Evolutionary conservation across 2,888 invertebrate genomes (phyloP).

Genomic region (Drosophila longiperda): DNA sequence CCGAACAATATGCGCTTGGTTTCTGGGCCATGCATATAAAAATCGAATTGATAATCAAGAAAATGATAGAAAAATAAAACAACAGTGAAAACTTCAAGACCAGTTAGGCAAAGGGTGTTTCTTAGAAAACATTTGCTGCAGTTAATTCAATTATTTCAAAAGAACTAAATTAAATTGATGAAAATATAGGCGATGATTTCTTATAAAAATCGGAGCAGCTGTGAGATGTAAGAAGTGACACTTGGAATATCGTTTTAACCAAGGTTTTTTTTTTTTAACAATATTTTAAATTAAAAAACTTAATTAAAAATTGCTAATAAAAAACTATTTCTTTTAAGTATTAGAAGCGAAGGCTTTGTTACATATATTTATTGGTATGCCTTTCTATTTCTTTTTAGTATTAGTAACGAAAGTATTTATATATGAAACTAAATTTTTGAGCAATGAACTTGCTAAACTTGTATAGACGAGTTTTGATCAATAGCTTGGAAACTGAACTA

Average conservation of each 20-base stretch:
- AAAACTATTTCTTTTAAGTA: neutral
- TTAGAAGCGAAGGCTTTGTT: neutral
- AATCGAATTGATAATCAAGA: constrained; percentile 55
- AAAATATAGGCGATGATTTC: neutral
- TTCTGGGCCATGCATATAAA: constrained; percentile 21
- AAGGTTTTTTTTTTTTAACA: accelerated
- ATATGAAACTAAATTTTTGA: neutral
- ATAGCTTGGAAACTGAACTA: neutral
- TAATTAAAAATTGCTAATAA: neutral
- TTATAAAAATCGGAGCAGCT: neutral
- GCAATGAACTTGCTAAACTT: neutral
- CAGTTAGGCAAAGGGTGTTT: neutral
- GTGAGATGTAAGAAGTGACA: neutral
- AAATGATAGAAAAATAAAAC: constrained; percentile 37
- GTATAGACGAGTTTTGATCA: neutral
- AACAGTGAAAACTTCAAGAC: neutral
- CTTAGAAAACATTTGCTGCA: neutral
- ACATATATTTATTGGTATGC: too few relatives aligned
- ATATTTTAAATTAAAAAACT: neutral
- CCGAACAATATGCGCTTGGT: constrained; percentile 41
- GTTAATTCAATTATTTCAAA: neutral
- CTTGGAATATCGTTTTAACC: neutral
- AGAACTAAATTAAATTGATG: neutral
- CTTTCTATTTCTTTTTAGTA: neutral
- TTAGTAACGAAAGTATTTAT: neutral